A percentile compares a stretch with the other conserved stretches of the same genome.
Conservation (phyloP, 1,140 invertebrate species). For the Bombus pyrosoma region DNA sequence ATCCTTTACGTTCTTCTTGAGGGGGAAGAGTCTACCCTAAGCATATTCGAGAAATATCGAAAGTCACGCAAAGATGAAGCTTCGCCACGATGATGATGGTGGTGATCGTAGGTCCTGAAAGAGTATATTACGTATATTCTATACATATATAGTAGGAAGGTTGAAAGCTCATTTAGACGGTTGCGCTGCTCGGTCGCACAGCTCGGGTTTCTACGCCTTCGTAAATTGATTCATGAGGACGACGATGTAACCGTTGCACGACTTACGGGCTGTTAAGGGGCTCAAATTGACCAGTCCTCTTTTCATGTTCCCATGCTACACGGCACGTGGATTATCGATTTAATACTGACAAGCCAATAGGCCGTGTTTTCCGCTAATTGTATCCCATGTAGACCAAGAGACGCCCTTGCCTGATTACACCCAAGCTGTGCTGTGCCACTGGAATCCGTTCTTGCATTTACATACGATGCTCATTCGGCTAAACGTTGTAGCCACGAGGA, state of each 20-base stretch:
- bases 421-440: not conserved
- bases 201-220: not conserved
- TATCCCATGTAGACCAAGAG: slow-evolving; percentile 39
- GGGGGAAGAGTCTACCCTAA: not conserved
- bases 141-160: not conserved
- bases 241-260: not conserved
- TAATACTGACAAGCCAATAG: slow-evolving; percentile 23
- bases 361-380: slow-evolving; percentile 55
- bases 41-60: not conserved
- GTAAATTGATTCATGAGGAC: not conserved
- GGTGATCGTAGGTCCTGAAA: not conserved
- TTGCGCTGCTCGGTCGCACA: not conserved
- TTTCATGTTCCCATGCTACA: slow-evolving; percentile 25
- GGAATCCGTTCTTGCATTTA: slow-evolving; percentile 42
- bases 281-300: slow-evolving; percentile 20
- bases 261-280: slow-evolving; percentile 12
- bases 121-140: not conserved
- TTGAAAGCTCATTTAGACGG: not conserved
- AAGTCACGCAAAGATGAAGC: not conserved
- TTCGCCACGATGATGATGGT: not conserved
- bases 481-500: not conserved
- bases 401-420: slow-evolving; percentile 44
- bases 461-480: slow-evolving; percentile 42
- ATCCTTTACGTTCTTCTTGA: not conserved
- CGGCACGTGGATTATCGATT: slow-evolving; percentile 43